Percentiles rank a stretch among this genome's conserved stretches.
Conservation (phyloP, 2,888 invertebrate species). For the Vanessa cardui region DNA sequence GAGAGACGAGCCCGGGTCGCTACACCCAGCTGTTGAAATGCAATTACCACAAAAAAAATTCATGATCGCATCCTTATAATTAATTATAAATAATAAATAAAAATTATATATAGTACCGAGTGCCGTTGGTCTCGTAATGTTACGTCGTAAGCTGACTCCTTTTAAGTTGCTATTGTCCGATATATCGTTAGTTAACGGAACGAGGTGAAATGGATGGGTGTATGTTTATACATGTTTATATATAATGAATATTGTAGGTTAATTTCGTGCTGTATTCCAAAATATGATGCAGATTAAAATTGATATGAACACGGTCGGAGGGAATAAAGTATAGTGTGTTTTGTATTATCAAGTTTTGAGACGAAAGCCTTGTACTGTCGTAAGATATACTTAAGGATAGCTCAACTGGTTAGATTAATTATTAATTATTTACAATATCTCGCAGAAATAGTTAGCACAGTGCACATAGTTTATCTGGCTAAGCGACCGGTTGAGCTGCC, state of each 20-base stretch:
- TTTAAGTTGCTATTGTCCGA: conserved; percentile 71
- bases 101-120: conserved; percentile 45
- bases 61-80: conserved; percentile 66
- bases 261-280: conserved; percentile 77
- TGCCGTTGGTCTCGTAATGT: conserved; percentile 37
- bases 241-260: conserved; percentile 80
- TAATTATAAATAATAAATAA: conserved; percentile 51
- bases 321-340: conserved; percentile 10
- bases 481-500: conserved; percentile 1
- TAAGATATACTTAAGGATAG: conserved; percentile 11
- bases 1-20: conserved; percentile 56
- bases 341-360: conserved; percentile 12
- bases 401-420: background rate
- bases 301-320: conserved; percentile 1
- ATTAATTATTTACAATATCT: conserved; percentile 3
- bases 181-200: conserved; percentile 55
- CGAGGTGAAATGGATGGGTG: conserved; percentile 70
- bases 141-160: conserved; percentile 64
- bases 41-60: conserved; percentile 74
- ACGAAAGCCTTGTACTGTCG: conserved; percentile 11
- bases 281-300: conserved; percentile 42
- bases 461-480: conserved; percentile 12
- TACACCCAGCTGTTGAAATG: conserved; percentile 58
- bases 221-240: conserved; percentile 80
- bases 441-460: conserved; percentile 14